Percentiles rank a stretch among this genome's conserved stretches.
Conservation (phyloP, 1,140 invertebrate species). For the Sinella curviseta region DNA sequence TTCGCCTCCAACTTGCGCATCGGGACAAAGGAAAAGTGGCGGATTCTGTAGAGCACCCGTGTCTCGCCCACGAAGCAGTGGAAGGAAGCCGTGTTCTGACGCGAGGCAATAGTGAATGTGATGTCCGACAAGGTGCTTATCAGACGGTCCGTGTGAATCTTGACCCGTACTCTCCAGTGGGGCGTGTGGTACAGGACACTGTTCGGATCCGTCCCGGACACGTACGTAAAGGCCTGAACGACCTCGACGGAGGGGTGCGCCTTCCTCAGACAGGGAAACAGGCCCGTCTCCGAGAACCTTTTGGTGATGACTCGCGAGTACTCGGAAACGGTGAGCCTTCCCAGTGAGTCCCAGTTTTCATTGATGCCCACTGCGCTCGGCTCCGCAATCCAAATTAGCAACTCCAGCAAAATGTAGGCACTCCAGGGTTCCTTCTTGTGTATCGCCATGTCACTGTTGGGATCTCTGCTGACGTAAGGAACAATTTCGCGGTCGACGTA, state of each 20-base stretch:
- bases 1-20: not conserved
- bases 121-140: not conserved
- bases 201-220: not conserved
- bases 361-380: not conserved
- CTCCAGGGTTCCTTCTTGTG: no score
- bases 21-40: not conserved
- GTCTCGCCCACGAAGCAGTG: not conserved
- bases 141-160: conserved; percentile 4
- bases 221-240: not conserved
- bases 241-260: not conserved
- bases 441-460: no score
- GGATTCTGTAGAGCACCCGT: not conserved
- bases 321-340: not conserved
- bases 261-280: conserved; percentile 1
- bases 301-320: not conserved
- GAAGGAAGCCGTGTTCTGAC: not conserved
- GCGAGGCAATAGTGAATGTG: not conserved
- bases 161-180: not conserved
- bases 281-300: not conserved
- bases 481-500: not conserved
- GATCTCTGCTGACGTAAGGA: not conserved
- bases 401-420: no score
- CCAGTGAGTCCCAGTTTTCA: not conserved
- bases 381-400: conserved; percentile 21
- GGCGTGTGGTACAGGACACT: not conserved